Conservation (phyloP, 2,113 vertebrate species). For the Melierax canorus region DNA sequence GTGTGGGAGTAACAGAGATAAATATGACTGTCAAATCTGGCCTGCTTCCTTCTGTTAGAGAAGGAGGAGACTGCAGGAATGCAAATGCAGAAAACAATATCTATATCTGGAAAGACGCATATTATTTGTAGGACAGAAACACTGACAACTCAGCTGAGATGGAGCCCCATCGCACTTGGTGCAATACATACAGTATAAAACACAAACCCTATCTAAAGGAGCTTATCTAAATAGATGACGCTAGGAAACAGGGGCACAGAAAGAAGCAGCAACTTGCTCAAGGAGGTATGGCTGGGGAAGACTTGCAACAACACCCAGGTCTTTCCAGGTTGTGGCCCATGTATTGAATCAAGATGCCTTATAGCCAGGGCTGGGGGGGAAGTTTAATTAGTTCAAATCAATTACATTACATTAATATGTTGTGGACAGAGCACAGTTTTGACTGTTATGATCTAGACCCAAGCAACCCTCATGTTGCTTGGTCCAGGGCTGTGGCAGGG, state of each 20-base stretch:
- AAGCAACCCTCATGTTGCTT: background rate
- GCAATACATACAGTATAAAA: background rate
- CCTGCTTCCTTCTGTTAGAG: conserved; percentile 75
- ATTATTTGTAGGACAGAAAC: conserved; percentile 41
- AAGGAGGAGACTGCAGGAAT: conserved; percentile 62
- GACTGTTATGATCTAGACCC: background rate
- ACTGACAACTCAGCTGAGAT: conserved; percentile 20
- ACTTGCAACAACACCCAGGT: background rate
- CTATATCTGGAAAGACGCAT: background rate
- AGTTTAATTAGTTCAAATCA: background rate
- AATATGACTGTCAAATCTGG: conserved; percentile 81
- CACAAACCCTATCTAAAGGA: background rate
- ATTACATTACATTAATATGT: background rate
- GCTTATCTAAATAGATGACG: background rate
- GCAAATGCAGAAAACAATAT: conserved; percentile 63
- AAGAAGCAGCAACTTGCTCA: background rate
- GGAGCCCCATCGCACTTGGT: background rate
- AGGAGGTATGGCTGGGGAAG: background rate
- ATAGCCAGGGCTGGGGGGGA: background rate
- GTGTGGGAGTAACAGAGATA: conserved; percentile 81
- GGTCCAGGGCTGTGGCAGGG: background rate
- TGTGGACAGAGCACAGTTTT: background rate
- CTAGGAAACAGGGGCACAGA: background rate
- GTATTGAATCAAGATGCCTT: background rate
- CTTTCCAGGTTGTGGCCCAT: background rate